These are phyloP conservation scores for Lordiphosa collinella DNA, from an alignment of 1,140 invertebrate genomes.

Conservation along the genomic window DNA sequence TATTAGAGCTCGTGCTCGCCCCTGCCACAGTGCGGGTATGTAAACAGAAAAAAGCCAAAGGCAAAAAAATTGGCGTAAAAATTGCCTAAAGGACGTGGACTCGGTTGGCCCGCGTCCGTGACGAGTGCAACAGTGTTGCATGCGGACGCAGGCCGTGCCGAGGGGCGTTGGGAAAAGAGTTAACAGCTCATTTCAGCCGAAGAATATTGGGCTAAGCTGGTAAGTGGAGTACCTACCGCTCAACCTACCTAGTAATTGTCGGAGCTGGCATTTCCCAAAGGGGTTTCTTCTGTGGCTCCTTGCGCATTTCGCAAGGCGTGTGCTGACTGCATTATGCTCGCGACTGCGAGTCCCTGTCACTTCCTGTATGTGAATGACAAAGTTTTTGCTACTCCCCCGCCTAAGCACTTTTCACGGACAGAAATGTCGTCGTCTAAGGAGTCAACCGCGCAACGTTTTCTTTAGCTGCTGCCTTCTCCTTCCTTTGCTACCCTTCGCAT, in stretches of 20 bases:
- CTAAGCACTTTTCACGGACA: slow-evolving; percentile 5
- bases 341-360: neutral
- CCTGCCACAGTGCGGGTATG: neutral
- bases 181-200: slow-evolving; percentile 31
- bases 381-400: neutral
- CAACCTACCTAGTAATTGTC: too few species aligned
- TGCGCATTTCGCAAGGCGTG: slow-evolving; percentile 26
- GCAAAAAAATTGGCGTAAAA: neutral
- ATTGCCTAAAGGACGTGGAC: slow-evolving; percentile 8
- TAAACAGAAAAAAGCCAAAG: neutral
- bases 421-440: slow-evolving; percentile 9
- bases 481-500: slow-evolving; percentile 6
- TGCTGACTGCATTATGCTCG: slow-evolving; percentile 33
- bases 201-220: slow-evolving; percentile 11
- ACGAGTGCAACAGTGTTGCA: slow-evolving; percentile 28
- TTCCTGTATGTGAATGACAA: neutral
- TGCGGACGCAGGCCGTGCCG: neutral
- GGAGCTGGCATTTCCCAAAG: too few species aligned
- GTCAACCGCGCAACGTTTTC: neutral
- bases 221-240: neutral
- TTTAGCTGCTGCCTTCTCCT: neutral
- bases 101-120: slow-evolving; percentile 10
- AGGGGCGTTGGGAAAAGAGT: slow-evolving; percentile 7
- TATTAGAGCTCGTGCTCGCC: slow-evolving; percentile 9
- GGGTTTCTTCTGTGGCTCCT: neutral